Evolutionary conservation across 2,888 invertebrate species (phyloP), one percentile per base, ranked within the genome.

Genomic region (Phrixothrix hirtus): DNA sequence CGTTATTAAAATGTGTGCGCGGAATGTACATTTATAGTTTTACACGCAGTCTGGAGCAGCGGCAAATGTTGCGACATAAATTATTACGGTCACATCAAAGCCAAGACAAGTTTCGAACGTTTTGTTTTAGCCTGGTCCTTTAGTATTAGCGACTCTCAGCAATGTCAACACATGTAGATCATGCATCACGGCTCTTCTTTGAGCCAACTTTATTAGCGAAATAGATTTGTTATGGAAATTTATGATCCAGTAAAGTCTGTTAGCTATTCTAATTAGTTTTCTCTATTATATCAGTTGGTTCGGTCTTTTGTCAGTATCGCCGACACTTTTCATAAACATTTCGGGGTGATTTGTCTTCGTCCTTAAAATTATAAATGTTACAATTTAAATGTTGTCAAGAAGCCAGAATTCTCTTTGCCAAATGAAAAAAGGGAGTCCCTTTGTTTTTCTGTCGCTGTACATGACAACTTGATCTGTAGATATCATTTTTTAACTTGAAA

Each of bases 181-280:
- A 63, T 67, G 65, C 67, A 66, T 66, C 67, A 67, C 59, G 49
- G 42, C 29, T 21, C 38, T 31, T 55, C 55, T 55, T 50, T 50
- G 55, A 52, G 59, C 50, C 57, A 60, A 67, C 64, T 65, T 67
- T 67, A 68, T 69, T 66, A 69, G 64, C 58, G 58, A 63, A 59
- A 71, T 71, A 69, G 71, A 73, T 72, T 71, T 71, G 72, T 72
- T 70, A 54, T 45, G 66, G 57, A 63, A 69, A 74, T 74, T 72
- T 74, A 73, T 69, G 69, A 66, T 64, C 67, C 63, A 67, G 66
- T 69, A 66, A 70, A 70, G 62, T 61, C 58, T 46, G 42, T 56
- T 55, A 53, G 58, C 50, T 45, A 55, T 47, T 57, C 58, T 64
- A 65, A 65, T 64, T 61, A 63, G 63, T 63, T 63, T 60, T 59